phyloP scores from a whole-genome alignment of 2,797 vertebrate genomes.

The Cynodonichthys magdalenae region DNA sequence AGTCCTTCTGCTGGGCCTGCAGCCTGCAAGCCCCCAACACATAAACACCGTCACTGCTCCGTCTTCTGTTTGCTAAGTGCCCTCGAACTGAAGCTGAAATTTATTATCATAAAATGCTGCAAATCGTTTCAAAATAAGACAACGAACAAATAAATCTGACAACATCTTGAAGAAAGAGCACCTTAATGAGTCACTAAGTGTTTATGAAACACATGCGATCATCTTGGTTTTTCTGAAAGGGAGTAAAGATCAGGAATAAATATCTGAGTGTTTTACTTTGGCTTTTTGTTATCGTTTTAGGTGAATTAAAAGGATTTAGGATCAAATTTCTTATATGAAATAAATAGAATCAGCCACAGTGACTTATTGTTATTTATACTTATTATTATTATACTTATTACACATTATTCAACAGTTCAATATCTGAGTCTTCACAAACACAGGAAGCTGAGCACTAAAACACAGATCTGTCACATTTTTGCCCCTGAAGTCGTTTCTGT shows the following conservation, averaged over 20 bases:
- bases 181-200: background rate
- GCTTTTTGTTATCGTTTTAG: background rate
- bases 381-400: no score
- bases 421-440: no score
- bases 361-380: no score
- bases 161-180: slow-evolving; percentile 8
- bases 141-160: slow-evolving; percentile 3
- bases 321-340: background rate
- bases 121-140: slow-evolving; percentile 17
- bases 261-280: no score
- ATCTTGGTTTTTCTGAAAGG: background rate
- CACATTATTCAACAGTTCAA: no score
- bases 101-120: slow-evolving; percentile 24
- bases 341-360: background rate
- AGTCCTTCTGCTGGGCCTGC: slow-evolving; percentile 80
- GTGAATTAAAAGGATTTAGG: background rate
- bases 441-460: no score
- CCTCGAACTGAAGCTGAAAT: slow-evolving; percentile 21
- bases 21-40: slow-evolving; percentile 64
- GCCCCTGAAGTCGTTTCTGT: no score
- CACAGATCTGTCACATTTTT: no score
- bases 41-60: slow-evolving; percentile 13
- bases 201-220: background rate
- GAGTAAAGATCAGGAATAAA: background rate
- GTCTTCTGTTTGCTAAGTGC: slow-evolving; percentile 27